Conservation (phyloP, 2,113 vertebrate genomes). For the Eurypyga helias region DNA sequence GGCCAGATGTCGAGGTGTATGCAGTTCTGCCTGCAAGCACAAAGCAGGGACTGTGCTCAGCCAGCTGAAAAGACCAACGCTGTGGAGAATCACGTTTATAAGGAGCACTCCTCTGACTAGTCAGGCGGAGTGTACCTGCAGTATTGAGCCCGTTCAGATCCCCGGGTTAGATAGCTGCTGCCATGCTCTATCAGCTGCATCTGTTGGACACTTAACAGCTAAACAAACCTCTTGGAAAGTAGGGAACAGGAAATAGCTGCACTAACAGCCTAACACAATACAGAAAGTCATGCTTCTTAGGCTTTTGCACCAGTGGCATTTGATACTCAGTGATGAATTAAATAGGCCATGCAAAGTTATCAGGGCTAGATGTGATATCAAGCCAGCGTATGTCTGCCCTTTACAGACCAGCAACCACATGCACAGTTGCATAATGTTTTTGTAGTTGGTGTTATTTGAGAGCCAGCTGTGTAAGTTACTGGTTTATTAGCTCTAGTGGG, state of each 20-base stretch:
- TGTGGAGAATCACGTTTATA: accelerated
- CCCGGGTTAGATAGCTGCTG: neutral
- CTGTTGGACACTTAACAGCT: neutral
- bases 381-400: neutral
- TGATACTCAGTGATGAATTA: neutral
- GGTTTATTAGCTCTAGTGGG: neutral
- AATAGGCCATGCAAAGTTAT: neutral
- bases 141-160: neutral
- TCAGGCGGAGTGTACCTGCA: neutral
- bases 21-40: neutral
- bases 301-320: neutral
- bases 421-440: neutral
- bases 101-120: neutral
- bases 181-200: constrained; percentile 9
- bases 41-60: neutral
- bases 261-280: neutral
- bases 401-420: neutral
- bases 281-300: neutral
- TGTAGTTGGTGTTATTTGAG: neutral
- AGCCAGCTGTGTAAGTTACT: neutral
- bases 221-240: neutral
- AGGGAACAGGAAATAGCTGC: neutral
- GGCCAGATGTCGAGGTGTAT: neutral
- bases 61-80: accelerated
- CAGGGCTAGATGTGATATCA: neutral